Evolutionary conservation across 2,113 vertebrate genomes (phyloP).

Genomic region (Marmota monax): DNA sequence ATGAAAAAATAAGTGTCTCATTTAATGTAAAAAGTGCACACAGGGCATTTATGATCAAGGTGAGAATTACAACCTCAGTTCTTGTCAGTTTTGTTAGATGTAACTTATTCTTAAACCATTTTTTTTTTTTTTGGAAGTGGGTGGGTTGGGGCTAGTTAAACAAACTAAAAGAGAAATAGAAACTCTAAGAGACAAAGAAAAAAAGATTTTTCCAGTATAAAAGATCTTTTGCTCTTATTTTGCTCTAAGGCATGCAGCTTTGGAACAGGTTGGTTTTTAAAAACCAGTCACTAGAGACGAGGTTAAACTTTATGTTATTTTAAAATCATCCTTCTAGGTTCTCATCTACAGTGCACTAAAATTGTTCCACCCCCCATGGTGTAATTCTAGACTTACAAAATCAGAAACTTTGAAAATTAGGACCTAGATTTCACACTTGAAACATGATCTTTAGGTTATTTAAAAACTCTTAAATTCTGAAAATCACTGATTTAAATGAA

Average conservation of each 20-base stretch:
- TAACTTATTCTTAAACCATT: constrained; percentile 19
- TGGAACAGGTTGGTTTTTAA: constrained; percentile 18
- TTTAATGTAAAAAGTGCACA: constrained; percentile 60
- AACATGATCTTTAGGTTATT: not conserved
- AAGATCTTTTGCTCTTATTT: not conserved
- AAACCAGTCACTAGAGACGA: not conserved
- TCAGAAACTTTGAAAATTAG: constrained; percentile 28
- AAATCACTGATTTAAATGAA: not conserved
- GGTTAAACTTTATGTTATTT: not conserved
- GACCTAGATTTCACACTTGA: not conserved
- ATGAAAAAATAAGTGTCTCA: constrained; percentile 43
- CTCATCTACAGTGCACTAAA: not conserved
- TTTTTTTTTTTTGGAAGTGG: not conserved
- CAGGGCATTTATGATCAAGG: constrained; percentile 39
- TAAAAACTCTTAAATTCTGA: constrained; percentile 33
- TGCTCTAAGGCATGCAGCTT: not conserved
- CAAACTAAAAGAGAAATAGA: constrained; percentile 19
- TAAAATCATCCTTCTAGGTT: not conserved
- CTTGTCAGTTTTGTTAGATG: not conserved
- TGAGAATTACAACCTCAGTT: constrained; percentile 27
- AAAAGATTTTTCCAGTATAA: not conserved
- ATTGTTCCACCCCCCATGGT: not conserved
- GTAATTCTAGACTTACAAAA: constrained; percentile 33
- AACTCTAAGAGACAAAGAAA: not conserved
- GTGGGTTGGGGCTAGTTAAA: not conserved